A percentile compares a stretch with the other conserved stretches of the same genome.
phyloP scores from a whole-genome alignment of 2,888 invertebrate species.

The Drosophila siamana region DNA sequence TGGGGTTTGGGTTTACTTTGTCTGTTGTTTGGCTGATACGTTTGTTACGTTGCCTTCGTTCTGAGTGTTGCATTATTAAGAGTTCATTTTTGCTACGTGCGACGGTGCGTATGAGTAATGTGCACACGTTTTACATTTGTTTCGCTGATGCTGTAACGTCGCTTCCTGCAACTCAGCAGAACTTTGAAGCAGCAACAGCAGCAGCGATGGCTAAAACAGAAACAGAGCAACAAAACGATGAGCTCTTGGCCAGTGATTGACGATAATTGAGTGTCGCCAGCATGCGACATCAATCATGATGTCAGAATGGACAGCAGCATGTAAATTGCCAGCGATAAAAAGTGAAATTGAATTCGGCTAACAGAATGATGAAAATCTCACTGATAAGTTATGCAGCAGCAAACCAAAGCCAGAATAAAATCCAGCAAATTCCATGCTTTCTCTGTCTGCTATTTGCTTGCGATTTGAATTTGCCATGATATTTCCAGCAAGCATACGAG shows the following conservation, averaged over 20 bases:
- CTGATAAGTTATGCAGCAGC: slow-evolving; percentile 70
- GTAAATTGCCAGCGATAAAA: slow-evolving; percentile 75
- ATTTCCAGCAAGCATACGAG: slow-evolving; percentile 51
- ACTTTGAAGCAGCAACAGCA: neutral
- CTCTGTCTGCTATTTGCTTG: slow-evolving; percentile 43
- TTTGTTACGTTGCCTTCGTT: neutral
- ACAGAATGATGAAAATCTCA: slow-evolving; percentile 73
- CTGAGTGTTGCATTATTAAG: slow-evolving; percentile 45
- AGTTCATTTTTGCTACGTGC: slow-evolving; percentile 26
- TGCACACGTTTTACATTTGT: slow-evolving; percentile 48
- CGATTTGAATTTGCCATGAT: slow-evolving; percentile 56
- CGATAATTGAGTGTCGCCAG: slow-evolving; percentile 79
- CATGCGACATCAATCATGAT: slow-evolving; percentile 75
- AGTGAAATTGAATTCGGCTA: slow-evolving; percentile 75
- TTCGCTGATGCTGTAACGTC: slow-evolving; percentile 21
- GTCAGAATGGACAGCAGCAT: slow-evolving; percentile 75
- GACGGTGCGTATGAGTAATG: slow-evolving; percentile 71
- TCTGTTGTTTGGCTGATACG: slow-evolving; percentile 14
- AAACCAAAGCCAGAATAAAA: slow-evolving; percentile 24
- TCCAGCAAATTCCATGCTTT: slow-evolving; percentile 55
- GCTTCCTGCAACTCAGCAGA: slow-evolving; percentile 49
- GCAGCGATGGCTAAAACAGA: neutral
- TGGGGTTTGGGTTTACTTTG: slow-evolving; percentile 6
- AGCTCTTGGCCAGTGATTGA: slow-evolving; percentile 68
- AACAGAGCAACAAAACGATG: neutral